Base-by-base conservation (phyloP, 2,888 invertebrate species). In the Orthonychiurus folsomi region DNA sequence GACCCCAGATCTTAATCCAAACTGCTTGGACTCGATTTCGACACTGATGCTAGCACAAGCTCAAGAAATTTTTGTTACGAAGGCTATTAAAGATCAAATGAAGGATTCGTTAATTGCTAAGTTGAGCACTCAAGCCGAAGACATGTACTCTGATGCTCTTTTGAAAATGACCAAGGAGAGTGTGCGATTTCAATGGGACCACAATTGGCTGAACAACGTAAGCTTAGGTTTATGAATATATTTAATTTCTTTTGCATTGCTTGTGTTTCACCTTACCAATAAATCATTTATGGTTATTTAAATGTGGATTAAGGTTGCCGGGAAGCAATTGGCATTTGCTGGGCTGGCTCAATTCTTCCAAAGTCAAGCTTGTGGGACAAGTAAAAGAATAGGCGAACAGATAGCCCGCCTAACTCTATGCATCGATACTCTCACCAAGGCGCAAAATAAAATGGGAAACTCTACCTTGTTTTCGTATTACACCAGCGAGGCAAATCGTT, bases 21-120 rank as follows among this genome's bases (percentile, higher is more conserved):
- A 99, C 74, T 88, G 93, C n/a, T 82, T 99, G 61, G 83, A 84
- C 64, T 92, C 93, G 48, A 81, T 99, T 25, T 83, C 88, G 60
- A 82, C 87, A 58, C 80, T 99, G 56, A 95, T 96, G 94, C 80
- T 97, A 58, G 96, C 99, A n/a, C 97, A 99, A 79, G 97, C 94
- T 18, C 99, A 99, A 79, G 99, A 99, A 80, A 88, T 93, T 70
- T 91, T 97, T 77, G 92, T 93, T 59, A 85, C 88, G 75, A 99
- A 99, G 80, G 95, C 96, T 57, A 88, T 90, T 70, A 83, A 85
- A 75, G 89, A 87, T 86, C 75, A 75, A 68, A 96, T 96, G 95
- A 99, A 96, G 78, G 92, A 94, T 75, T 84, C 83, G 63, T 86
- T 94, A 73, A 84, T 96, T 72, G 94, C 95, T 9, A 95, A 91